Evolutionary conservation across 2,888 invertebrate species (phyloP).

Genomic region (Mesorhabditis spiculigera): DNA sequence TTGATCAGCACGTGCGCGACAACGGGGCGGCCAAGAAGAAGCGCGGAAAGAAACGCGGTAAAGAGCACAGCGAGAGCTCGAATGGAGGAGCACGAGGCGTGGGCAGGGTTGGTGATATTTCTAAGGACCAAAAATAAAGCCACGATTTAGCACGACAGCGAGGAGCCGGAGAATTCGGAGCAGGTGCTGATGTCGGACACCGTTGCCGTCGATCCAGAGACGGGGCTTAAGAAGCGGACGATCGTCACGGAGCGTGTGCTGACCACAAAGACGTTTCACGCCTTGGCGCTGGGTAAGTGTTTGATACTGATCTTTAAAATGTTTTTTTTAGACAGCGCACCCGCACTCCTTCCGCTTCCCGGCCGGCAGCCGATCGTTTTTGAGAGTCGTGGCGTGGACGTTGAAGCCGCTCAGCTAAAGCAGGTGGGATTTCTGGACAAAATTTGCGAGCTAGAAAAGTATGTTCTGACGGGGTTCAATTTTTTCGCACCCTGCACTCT

Average conservation of each 20-base stretch:
- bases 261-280: conserved; percentile 44
- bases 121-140: neutral
- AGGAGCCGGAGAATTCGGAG: conserved; percentile 24
- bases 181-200: conserved; percentile 43
- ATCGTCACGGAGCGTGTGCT: conserved; percentile 51
- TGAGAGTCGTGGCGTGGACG: conserved; percentile 38
- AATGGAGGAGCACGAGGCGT: neutral
- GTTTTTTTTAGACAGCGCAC: conserved; percentile 14
- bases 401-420: conserved; percentile 38
- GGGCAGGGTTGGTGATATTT: neutral
- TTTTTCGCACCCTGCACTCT: no score
- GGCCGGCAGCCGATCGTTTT: conserved; percentile 34
- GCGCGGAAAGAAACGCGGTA: conserved; percentile 9
- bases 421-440: conserved; percentile 11
- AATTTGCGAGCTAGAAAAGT: no score
- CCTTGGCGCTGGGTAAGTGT: conserved; percentile 23
- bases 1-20: neutral
- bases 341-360: conserved; percentile 3
- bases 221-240: conserved; percentile 45
- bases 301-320: neutral
- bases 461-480: no score
- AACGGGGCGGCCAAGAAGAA: conserved; percentile 11
- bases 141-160: neutral
- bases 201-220: conserved; percentile 41
- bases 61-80: conserved; percentile 8